Evolutionary conservation across 2,888 invertebrate species (phyloP), one percentile per base, ranked within the genome.

Genomic region (Auanema freiburgensis): DNA sequence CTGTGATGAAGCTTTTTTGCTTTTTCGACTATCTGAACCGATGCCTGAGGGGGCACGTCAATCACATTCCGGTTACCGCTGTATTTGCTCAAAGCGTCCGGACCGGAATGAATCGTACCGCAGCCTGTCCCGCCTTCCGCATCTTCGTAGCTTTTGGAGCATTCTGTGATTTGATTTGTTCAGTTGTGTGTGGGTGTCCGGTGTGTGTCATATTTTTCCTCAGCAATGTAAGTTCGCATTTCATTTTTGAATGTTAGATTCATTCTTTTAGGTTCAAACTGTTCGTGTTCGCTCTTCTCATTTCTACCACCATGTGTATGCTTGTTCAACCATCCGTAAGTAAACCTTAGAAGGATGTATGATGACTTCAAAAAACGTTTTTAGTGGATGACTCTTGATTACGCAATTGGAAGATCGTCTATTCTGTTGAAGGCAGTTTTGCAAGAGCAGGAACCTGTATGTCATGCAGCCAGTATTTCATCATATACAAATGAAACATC

Each of bases 381-480:
- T 18, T 18, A 62, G 62, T 62, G 62, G 62, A 16, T 62, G 21
- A 53, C 62, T 43, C 51, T 57, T 52, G 43, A 49, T 24, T 57
- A 62, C 42, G 42, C 57, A 41, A 50, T 42, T 25, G 56, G 51
- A 43, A 43, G 49, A 21, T 25, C 21, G 21, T 52, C 52, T 16
- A 46, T 51, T 6, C 52, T 62, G 23, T 24, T 62, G 33, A 46
- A 42, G n/a, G n/a, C 50, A 24, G 49, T 53, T 16, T 25, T 57
- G 16, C 57, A 51, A 10, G 14, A 23, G 18, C 50, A 46, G 14
- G 62, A 62, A 41, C 57, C 56, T 21, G 44, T 44, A n/a, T 62
- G 62, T 41, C 42, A 62, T 21, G 11, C 50, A 11, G 25, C n/a
- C 18, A 41, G 23, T 10, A 57, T 62, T 50, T 11, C 33, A 24